Base-by-base conservation (phyloP, 2,888 invertebrate genomes). In the Drosophila paracracens region DNA sequence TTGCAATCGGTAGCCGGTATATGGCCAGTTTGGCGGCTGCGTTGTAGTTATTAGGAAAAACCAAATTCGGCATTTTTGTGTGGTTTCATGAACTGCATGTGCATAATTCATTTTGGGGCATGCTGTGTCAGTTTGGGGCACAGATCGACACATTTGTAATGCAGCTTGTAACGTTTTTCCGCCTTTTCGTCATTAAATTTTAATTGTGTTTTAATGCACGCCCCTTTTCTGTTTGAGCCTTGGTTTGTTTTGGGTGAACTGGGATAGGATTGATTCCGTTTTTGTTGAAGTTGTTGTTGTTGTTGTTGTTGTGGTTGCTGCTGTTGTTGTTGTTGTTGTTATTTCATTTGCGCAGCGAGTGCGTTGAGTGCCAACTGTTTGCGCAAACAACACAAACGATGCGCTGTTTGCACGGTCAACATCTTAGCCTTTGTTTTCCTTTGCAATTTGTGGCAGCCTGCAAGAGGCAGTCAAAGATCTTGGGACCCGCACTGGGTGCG, bases 101-200 rank as follows among this genome's bases (percentile, higher is more conserved):
- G 83, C 83, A 83, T 88, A 85, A 85, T 85, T 77, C 83, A 77
- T 86, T 86, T 79, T 77, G 68, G 54, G 40, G 58, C 68, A 68
- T 69, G 70, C 40, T 68, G 54, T 46, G 68, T 57, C 79, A 46
- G 48, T 33, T 46, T 46, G 40, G 56, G 54, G 43, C 79, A 58
- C 51, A 66, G 57, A 38, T 70, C 56, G 58, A 80, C 63, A 69
- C 64, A 67, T 71, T 65, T 62, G 69, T 63, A 61, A 66, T 81
- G 58, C 52, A 54, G 40, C 50, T 53, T 59, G 64, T 59, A 74
- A 68, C 65, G 68, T 73, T 82, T 80, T 83, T 90, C 87, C 87
- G 89, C 87, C 90, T 87, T 83, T 87, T 87, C 75, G 87, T 80
- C 87, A 87, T 87, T 90, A 90, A 88, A 90, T 83, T 87, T 90